Evolutionary conservation across 1,140 invertebrate species (phyloP).

Genomic region (Cydia fagiglandana): DNA sequence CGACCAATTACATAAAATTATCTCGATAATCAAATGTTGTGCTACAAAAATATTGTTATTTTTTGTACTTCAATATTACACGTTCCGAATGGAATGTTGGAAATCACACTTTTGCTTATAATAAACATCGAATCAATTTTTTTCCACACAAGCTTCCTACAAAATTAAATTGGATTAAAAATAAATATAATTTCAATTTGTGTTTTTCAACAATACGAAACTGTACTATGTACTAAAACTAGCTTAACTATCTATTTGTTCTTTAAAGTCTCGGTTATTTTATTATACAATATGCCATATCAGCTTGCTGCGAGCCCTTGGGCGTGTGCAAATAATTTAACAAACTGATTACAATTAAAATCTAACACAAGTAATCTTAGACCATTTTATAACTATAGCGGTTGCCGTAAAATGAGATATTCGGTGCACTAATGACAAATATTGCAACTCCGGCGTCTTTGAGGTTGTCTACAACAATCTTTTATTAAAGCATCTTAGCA

Average conservation of each 20-base stretch:
- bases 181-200: constrained; percentile 69
- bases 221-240: constrained; percentile 58
- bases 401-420: neutral
- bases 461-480: constrained; percentile 9
- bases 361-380: constrained; percentile 25
- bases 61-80: constrained; percentile 76
- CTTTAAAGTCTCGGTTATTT: constrained; percentile 58
- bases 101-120: constrained; percentile 69
- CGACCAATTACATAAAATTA: constrained; percentile 61
- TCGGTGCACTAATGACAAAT: constrained; percentile 9
- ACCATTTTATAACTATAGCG: constrained; percentile 8
- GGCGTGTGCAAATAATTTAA: constrained; percentile 21
- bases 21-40: constrained; percentile 53
- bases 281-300: constrained; percentile 45
- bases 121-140: constrained; percentile 57
- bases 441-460: constrained; percentile 15
- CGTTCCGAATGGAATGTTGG: constrained; percentile 74
- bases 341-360: constrained; percentile 24
- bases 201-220: constrained; percentile 48
- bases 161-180: constrained; percentile 58
- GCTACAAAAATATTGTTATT: constrained; percentile 76
- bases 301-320: neutral
- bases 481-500: constrained; percentile 9
- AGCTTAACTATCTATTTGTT: constrained; percentile 51
- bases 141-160: constrained; percentile 57